phyloP scores from a whole-genome alignment of 2,113 vertebrate species.

The Anthoscopus minutus region DNA sequence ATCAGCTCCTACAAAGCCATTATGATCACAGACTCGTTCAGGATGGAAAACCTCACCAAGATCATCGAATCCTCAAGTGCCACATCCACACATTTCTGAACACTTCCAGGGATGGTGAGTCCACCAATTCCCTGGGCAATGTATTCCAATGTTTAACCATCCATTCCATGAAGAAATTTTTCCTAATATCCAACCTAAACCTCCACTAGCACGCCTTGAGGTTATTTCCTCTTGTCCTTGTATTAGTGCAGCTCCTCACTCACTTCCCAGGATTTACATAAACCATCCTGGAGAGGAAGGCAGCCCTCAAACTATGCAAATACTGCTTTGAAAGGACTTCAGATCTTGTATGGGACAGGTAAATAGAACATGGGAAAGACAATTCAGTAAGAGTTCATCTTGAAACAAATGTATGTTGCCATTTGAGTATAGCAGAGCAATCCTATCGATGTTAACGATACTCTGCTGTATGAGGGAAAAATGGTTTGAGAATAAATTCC shows the following conservation, averaged over 20 bases:
- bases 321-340: background rate
- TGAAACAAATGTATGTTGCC: accelerated
- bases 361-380: background rate
- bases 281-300: background rate
- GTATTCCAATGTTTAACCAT: background rate
- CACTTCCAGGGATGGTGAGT: background rate
- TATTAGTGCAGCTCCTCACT: accelerated
- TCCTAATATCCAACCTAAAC: background rate
- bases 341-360: too few relatives aligned
- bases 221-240: background rate
- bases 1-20: background rate
- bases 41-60: background rate
- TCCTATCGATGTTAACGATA: accelerated
- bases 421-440: background rate
- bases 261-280: background rate
- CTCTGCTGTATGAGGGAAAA: background rate
- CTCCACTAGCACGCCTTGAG: background rate
- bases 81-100: background rate
- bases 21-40: too few relatives aligned
- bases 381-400: background rate
- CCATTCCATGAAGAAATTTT: background rate
- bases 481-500: background rate
- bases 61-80: background rate
- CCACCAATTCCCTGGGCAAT: background rate
- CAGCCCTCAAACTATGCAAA: background rate